These are phyloP conservation scores for Pycnonotus jocosus DNA, from an alignment of 2,113 vertebrate species.

Conservation along the genomic window DNA sequence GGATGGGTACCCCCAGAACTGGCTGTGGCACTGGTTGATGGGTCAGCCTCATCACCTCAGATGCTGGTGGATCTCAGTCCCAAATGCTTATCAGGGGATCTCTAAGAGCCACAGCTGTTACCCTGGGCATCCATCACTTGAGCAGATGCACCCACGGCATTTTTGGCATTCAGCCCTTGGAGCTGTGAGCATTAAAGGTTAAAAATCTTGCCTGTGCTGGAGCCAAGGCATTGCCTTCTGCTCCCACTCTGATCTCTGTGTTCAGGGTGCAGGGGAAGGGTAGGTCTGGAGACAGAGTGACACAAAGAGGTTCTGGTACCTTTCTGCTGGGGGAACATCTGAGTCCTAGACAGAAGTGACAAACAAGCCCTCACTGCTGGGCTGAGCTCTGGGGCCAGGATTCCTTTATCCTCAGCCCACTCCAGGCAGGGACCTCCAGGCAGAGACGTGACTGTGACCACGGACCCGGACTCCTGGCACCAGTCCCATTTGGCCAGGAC, in stretches of 20 bases:
- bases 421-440: background rate
- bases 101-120: background rate
- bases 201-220: background rate
- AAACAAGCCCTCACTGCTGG: background rate
- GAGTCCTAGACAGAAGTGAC: background rate
- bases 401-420: background rate
- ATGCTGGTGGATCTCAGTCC: background rate
- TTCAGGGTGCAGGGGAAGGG: background rate
- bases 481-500: background rate
- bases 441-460: background rate
- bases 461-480: background rate
- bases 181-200: background rate
- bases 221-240: background rate
- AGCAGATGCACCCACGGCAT: background rate
- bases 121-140: background rate
- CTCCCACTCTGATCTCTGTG: background rate
- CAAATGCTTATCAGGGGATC: background rate
- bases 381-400: background rate
- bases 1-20: background rate
- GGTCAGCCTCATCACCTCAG: background rate
- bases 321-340: background rate
- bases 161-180: background rate
- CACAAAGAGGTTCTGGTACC: rapidly evolving
- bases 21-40: background rate
- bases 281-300: background rate